Evolutionary conservation across 2,113 vertebrate species (phyloP).

Genomic region (Carassius gibelio): DNA sequence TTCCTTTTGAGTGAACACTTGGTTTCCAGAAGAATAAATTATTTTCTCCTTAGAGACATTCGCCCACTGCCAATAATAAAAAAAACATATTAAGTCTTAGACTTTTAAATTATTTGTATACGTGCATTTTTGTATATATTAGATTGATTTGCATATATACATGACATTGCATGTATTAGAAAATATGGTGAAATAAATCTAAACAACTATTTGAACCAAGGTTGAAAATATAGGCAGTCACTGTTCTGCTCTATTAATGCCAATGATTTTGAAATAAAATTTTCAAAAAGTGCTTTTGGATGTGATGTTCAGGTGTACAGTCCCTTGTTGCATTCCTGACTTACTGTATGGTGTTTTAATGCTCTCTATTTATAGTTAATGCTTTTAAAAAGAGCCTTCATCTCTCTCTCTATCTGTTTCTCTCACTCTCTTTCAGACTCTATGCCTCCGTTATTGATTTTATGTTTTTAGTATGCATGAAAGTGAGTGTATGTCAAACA

Average conservation of each 20-base stretch:
- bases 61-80: no score
- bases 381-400: slow-evolving; percentile 23
- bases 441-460: slow-evolving; percentile 47
- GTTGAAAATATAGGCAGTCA: background rate
- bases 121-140: background rate
- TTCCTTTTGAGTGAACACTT: no score
- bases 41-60: no score
- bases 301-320: background rate
- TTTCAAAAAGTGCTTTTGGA: background rate
- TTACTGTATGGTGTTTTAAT: background rate
- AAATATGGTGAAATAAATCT: background rate
- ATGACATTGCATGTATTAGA: no score
- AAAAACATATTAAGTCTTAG: no score
- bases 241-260: background rate
- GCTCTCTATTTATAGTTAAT: slow-evolving; percentile 34
- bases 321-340: background rate
- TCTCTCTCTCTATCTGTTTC: background rate
- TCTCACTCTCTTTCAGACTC: slow-evolving; percentile 11
- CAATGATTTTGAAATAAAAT: background rate
- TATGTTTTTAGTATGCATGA: slow-evolving; percentile 51
- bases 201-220: background rate
- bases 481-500: slow-evolving; percentile 48
- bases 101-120: no score
- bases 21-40: no score
- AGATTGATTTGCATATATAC: background rate